These are phyloP conservation scores for Atethmia centrago DNA, from an alignment of 2,888 invertebrate species.

Conservation along the genomic window DNA sequence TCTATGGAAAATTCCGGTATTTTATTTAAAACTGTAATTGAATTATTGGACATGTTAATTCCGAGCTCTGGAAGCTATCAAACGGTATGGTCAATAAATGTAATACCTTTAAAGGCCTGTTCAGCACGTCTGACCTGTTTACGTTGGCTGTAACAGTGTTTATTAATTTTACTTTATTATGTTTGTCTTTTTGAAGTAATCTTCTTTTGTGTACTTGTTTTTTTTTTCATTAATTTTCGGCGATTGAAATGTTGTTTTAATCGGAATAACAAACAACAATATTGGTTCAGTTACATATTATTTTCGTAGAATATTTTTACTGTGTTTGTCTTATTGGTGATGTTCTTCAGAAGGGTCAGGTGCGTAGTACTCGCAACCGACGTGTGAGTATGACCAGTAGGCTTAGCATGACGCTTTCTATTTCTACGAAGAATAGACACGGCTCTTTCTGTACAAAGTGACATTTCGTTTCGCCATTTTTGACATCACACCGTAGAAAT, in stretches of 20 bases:
- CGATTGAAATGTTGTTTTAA: constrained; percentile 29
- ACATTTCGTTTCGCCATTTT: no score
- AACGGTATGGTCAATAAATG: constrained; percentile 68
- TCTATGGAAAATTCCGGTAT: constrained; percentile 29
- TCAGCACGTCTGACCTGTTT: constrained; percentile 60
- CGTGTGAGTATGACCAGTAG: no score
- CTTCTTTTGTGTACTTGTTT: constrained; percentile 14
- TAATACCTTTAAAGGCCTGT: constrained; percentile 61
- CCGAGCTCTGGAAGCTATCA: constrained; percentile 52
- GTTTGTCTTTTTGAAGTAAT: constrained; percentile 44
- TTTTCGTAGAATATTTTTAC: no score
- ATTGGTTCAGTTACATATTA: no score
- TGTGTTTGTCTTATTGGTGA: no score
- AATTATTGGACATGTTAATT: constrained; percentile 56
- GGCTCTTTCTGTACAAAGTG: no score
- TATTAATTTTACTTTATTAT: constrained; percentile 59
- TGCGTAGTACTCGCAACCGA: no score
- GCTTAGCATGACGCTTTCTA: no score
- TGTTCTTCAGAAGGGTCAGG: no score
- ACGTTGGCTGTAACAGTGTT: constrained; percentile 38
- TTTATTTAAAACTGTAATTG: constrained; percentile 51
- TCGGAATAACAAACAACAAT: background rate
- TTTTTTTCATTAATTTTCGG: background rate
- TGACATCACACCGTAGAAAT: no score
- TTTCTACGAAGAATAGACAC: no score